Conservation (phyloP, 2,113 vertebrate species). For the Lonchura striata region DNA sequence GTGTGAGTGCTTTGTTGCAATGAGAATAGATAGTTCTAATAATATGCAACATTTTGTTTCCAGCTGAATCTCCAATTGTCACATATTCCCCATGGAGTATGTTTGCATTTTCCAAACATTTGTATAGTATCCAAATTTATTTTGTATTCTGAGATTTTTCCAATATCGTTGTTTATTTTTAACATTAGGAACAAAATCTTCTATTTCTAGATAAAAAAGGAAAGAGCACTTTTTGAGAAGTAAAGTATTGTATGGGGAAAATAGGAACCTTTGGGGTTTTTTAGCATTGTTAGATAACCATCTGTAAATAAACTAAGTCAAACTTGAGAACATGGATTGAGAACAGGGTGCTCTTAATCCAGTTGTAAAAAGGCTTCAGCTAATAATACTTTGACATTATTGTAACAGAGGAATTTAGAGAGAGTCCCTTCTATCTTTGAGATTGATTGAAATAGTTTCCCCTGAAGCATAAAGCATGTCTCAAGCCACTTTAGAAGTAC, state of each 20-base stretch:
- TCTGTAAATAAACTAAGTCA: neutral
- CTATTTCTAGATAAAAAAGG: neutral
- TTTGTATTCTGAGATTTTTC: neutral
- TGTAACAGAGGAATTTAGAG: neutral
- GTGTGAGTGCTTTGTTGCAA: neutral
- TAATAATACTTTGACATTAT: neutral
- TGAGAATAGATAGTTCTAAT: neutral
- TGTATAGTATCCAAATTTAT: neutral
- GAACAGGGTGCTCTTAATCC: neutral
- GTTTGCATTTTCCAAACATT: neutral
- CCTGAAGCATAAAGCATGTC: neutral
- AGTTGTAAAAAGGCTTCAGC: neutral
- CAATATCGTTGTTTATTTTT: neutral
- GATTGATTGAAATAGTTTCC: neutral
- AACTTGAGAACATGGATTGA: neutral
- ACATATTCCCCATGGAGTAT: neutral
- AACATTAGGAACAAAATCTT: neutral
- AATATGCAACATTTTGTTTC: neutral
- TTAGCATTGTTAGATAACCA: neutral
- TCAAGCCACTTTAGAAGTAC: neutral
- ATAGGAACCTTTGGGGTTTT: neutral
- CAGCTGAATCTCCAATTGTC: neutral
- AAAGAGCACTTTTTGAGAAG: neutral
- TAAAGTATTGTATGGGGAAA: neutral
- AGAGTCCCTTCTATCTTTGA: neutral